A percentile compares a stretch with the other conserved stretches of the same genome.
phyloP scores from a whole-genome alignment of 2,888 invertebrate genomes.

The Digitonthophagus gazella region DNA sequence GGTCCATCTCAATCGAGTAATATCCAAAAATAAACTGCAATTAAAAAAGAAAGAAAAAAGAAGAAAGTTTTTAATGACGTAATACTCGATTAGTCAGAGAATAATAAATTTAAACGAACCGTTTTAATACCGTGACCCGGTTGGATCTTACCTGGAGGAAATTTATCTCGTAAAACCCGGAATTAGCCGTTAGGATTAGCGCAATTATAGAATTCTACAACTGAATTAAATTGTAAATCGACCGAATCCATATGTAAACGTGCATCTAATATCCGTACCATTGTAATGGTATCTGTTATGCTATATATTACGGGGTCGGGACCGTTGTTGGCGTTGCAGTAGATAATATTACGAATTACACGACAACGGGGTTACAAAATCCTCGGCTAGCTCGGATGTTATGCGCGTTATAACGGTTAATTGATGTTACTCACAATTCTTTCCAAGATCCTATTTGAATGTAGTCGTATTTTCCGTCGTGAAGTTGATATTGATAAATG shows the following conservation, averaged over 20 bases:
- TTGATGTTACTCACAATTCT: slow-evolving; percentile 51
- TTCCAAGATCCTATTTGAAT: slow-evolving; percentile 59
- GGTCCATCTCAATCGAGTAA: slow-evolving; percentile 52
- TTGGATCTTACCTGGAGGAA: no score
- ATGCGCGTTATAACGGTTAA: background rate
- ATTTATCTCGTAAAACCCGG: background rate
- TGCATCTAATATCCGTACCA: background rate
- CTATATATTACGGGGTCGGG: background rate
- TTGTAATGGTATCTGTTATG: background rate
- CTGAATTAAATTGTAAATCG: background rate
- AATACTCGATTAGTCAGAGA: no score
- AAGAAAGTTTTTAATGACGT: background rate
- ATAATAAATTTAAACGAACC: no score
- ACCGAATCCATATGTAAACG: background rate
- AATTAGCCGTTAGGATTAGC: background rate
- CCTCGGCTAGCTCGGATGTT: background rate
- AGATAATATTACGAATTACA: background rate
- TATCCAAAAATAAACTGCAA: slow-evolving; percentile 51
- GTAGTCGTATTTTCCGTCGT: slow-evolving; percentile 58
- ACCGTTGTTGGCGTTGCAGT: background rate
- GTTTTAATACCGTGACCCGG: background rate
- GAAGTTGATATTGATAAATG: slow-evolving; percentile 65
- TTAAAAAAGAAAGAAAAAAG: background rate
- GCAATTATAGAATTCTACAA: background rate
- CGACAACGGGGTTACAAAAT: background rate